Percentiles rank a stretch among this genome's conserved stretches.
phyloP scores from a whole-genome alignment of 1,140 invertebrate species.

The Contarinia nasturtii region DNA sequence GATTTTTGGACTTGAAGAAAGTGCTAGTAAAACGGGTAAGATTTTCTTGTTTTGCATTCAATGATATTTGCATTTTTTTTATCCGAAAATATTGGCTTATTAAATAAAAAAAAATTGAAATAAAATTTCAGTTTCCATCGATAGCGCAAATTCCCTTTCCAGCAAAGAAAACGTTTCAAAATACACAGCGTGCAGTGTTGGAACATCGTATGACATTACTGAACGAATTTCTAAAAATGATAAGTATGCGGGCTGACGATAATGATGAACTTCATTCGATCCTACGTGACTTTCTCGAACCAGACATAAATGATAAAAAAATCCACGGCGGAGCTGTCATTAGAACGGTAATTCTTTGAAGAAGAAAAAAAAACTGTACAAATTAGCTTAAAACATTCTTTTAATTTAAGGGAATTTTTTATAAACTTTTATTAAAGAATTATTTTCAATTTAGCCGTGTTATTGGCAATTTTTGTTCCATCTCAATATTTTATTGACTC shows the following conservation, averaged over 20 bases:
- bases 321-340: slow-evolving; percentile 35
- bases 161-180: slow-evolving; percentile 85
- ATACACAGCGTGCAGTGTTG: slow-evolving; percentile 70
- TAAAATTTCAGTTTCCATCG: slow-evolving; percentile 48
- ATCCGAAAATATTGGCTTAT: background rate
- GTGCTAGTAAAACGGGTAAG: background rate
- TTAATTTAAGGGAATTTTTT: too few relatives aligned
- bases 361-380: too few relatives aligned
- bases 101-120: too few relatives aligned
- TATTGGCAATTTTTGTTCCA: too few relatives aligned
- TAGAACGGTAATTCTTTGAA: slow-evolving; percentile 32
- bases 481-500: too few relatives aligned
- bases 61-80: background rate
- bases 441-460: too few relatives aligned
- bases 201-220: slow-evolving; percentile 72
- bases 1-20: slow-evolving; percentile 5
- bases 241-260: slow-evolving; percentile 40
- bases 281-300: slow-evolving; percentile 56
- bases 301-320: slow-evolving; percentile 55
- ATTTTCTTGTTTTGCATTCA: background rate
- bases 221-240: slow-evolving; percentile 59
- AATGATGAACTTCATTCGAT: slow-evolving; percentile 47
- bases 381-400: too few relatives aligned
- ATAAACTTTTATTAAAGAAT: too few relatives aligned
- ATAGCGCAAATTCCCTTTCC: slow-evolving; percentile 66